Conservation (phyloP, 2,113 vertebrate species). For the Erpornis zantholeuca region DNA sequence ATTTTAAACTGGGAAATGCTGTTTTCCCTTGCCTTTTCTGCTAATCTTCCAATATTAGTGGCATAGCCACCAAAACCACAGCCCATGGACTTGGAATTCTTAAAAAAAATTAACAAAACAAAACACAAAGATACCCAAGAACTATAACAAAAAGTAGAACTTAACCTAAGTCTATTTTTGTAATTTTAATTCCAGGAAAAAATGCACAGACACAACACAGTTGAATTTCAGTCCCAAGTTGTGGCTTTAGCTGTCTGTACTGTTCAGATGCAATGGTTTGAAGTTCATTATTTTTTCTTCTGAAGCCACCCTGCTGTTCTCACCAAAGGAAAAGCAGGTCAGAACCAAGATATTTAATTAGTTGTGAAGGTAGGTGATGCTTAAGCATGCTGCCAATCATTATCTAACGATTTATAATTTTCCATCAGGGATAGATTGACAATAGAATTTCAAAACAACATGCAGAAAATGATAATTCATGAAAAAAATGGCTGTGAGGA, state of each 20-base stretch:
- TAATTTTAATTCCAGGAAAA: background rate
- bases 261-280: background rate
- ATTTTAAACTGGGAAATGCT: background rate
- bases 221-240: background rate
- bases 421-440: background rate
- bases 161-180: background rate
- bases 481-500: background rate
- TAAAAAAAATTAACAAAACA: background rate
- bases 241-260: background rate
- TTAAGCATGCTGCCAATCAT: background rate
- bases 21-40: background rate
- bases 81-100: background rate
- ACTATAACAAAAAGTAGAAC: background rate
- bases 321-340: slow-evolving; percentile 26
- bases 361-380: slow-evolving; percentile 10
- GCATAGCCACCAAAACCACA: background rate
- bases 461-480: background rate
- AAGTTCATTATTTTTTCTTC: slow-evolving; percentile 58
- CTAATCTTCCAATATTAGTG: background rate
- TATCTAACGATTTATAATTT: slow-evolving; percentile 5
- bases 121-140: fast-evolving
- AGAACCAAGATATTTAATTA: slow-evolving; percentile 53
- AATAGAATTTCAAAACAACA: background rate
- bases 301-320: slow-evolving; percentile 29
- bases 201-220: background rate